phyloP scores from a whole-genome alignment of 2,888 invertebrate species.

The Cylindroiulus punctatus region DNA sequence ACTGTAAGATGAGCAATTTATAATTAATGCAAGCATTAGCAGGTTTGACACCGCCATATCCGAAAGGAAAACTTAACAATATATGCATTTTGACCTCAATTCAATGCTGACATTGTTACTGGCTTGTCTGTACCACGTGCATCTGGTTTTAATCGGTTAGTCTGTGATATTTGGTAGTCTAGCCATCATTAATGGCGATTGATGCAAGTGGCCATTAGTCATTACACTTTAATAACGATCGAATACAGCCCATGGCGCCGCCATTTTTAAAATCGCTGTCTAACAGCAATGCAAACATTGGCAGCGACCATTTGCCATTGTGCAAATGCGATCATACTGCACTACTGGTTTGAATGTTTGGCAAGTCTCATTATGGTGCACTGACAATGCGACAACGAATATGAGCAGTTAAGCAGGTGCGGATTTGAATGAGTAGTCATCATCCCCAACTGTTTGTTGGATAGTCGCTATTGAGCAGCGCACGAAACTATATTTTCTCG shows the following conservation, averaged over 20 bases:
- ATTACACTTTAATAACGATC: too few relatives aligned
- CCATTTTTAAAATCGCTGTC: not conserved
- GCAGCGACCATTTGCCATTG: conserved; percentile 1
- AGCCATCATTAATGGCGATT: not conserved
- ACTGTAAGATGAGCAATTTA: too few relatives aligned
- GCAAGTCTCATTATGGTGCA: not conserved
- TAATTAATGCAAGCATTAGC: too few relatives aligned
- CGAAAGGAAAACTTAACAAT: too few relatives aligned
- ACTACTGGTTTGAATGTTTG: conserved; percentile 1
- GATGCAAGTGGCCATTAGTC: too few relatives aligned
- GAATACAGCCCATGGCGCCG: not conserved
- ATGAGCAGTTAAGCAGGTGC: conserved; percentile 17
- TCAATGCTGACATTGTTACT: too few relatives aligned
- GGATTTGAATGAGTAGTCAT: conserved; percentile 8
- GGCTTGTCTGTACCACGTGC: not conserved
- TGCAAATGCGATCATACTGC: conserved; percentile 19
- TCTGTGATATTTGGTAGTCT: not conserved
- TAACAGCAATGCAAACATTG: not conserved
- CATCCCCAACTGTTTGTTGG: not conserved
- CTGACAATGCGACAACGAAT: not conserved
- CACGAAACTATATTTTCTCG: not conserved
- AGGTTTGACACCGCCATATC: too few relatives aligned
- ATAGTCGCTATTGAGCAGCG: not conserved
- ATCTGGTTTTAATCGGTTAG: not conserved
- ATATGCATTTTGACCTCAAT: too few relatives aligned